Conservation (phyloP, 2,113 vertebrate species). For the Bucco capensis region DNA sequence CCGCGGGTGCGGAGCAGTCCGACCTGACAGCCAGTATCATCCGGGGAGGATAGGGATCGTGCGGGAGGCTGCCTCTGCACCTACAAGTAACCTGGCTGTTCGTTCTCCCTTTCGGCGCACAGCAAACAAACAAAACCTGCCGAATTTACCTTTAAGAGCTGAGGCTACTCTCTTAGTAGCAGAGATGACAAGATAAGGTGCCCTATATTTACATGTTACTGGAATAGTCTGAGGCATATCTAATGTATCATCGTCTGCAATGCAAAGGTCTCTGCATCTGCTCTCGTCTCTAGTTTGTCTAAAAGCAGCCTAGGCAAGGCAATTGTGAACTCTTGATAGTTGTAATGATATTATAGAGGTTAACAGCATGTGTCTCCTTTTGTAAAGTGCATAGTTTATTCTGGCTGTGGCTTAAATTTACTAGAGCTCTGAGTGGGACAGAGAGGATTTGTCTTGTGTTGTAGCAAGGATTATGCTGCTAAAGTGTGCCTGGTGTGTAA, state of each 20-base stretch:
- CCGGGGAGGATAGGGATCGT: accelerated
- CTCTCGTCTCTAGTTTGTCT: neutral
- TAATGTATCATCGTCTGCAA: neutral
- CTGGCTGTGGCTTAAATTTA: neutral
- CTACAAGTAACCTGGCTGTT: neutral
- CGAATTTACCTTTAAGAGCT: accelerated
- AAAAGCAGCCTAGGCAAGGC: neutral
- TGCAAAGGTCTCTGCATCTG: accelerated
- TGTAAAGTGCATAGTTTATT: neutral
- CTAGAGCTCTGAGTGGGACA: accelerated
- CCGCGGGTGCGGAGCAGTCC: neutral
- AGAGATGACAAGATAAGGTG: neutral
- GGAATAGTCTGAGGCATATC: neutral
- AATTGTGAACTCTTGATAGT: neutral
- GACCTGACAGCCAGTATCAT: accelerated
- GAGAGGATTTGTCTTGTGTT: neutral
- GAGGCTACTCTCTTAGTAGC: accelerated
- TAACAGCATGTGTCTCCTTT: neutral
- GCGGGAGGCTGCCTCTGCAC: neutral
- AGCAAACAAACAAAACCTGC: neutral
- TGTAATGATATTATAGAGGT: neutral
- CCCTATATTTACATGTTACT: neutral
- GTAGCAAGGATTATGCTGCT: neutral
- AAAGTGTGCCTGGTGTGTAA: neutral
- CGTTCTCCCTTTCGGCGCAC: neutral